Percentiles rank a stretch among this genome's conserved stretches.
Evolutionary conservation across 1,140 invertebrate genomes (phyloP).

Genomic region (Ridgeia piscesae): DNA sequence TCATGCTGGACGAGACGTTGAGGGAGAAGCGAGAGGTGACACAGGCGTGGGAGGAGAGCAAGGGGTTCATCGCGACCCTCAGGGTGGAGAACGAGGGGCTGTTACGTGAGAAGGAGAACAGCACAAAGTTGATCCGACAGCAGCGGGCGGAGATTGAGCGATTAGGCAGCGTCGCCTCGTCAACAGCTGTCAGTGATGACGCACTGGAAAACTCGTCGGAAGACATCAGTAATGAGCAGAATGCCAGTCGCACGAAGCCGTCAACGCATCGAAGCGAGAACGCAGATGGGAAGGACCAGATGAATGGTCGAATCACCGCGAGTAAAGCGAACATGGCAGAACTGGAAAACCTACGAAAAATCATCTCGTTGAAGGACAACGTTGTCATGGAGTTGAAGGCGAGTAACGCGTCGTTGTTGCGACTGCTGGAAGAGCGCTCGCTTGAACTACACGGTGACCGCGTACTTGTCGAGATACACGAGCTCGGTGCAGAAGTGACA

Average conservation of each 20-base stretch:
- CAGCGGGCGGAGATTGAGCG: not conserved
- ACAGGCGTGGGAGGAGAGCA: not conserved
- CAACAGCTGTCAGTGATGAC: not conserved
- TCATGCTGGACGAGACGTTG: not conserved
- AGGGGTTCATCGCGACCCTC: not conserved
- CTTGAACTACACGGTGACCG: conserved; percentile 38
- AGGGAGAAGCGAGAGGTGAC: not conserved
- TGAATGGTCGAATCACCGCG: not conserved
- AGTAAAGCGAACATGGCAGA: not conserved
- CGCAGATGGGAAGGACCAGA: not conserved
- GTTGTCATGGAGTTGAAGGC: conserved; percentile 47
- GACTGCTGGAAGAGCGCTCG: conserved; percentile 50
- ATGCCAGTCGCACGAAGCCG: not conserved
- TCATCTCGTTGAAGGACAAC: conserved; percentile 32
- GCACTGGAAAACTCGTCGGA: not conserved
- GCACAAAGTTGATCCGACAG: not conserved
- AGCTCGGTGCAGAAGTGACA: conserved; percentile 48
- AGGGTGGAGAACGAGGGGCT: not conserved
- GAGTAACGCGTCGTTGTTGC: conserved; percentile 46
- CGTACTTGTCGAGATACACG: conserved; percentile 42
- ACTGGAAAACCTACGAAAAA: conserved; percentile 1
- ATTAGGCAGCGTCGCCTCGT: not conserved
- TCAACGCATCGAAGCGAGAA: not conserved
- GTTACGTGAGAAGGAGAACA: not conserved
- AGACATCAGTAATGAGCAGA: not conserved